Evolutionary conservation across 2,113 vertebrate species (phyloP).

Genomic region (Mobula hypostoma): DNA sequence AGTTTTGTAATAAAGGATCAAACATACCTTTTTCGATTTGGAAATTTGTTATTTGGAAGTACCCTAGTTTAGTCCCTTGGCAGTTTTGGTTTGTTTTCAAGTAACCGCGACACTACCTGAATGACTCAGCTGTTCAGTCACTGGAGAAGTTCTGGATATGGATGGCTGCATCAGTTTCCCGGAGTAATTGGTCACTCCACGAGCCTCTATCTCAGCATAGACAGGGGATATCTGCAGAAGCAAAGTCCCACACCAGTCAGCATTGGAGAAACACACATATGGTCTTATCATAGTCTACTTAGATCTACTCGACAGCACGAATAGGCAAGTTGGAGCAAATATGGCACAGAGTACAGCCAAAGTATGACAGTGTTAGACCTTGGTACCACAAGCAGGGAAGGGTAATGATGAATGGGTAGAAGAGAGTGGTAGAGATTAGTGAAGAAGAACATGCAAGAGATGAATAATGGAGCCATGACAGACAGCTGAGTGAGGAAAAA

Average conservation of each 20-base stretch:
- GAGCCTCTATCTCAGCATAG: conserved; percentile 84
- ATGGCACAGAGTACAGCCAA: not conserved
- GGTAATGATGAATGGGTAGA: no score
- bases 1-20: no score
- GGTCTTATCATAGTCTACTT: not conserved
- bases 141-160: conserved; percentile 61
- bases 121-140: conserved; percentile 47
- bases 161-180: conserved; percentile 62
- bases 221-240: conserved; percentile 80
- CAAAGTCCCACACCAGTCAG: conserved; percentile 10
- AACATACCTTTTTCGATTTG: no score
- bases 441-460: no score
- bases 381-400: not conserved
- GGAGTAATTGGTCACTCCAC: conserved; percentile 61
- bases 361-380: not conserved
- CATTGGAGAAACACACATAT: not conserved
- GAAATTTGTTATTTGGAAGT: no score
- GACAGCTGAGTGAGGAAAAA: no score
- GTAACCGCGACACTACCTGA: not conserved
- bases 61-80: no score
- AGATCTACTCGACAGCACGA: not conserved
- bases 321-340: not conserved
- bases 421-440: no score
- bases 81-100: no score
- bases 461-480: no score